These are phyloP conservation scores for Trichoplusia ni DNA, from an alignment of 1,140 invertebrate genomes.

Conservation along the genomic window DNA sequence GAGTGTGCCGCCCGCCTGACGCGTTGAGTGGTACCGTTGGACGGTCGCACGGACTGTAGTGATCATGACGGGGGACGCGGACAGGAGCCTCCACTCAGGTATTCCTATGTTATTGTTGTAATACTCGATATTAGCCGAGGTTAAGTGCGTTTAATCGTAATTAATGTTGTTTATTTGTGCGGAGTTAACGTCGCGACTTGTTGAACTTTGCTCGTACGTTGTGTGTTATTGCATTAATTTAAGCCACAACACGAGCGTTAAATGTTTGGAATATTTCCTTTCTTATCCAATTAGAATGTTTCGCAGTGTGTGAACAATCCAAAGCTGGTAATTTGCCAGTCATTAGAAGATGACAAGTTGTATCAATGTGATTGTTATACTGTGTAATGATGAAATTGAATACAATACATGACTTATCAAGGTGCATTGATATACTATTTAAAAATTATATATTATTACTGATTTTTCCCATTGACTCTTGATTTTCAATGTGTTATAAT, in stretches of 20 bases:
- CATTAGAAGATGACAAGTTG: background rate
- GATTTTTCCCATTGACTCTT: too few species aligned
- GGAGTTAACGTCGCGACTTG: slow-evolving; percentile 32
- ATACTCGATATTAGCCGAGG: slow-evolving; percentile 44
- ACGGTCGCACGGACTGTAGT: slow-evolving; percentile 46
- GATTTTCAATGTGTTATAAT: too few species aligned
- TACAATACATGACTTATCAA: slow-evolving; percentile 9
- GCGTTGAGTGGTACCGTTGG: slow-evolving; percentile 51
- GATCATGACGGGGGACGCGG: slow-evolving; percentile 36
- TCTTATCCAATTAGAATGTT: slow-evolving; percentile 7
- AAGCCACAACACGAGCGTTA: background rate
- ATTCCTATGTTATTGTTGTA: slow-evolving; percentile 69
- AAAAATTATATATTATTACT: too few species aligned
- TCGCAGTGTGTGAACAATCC: slow-evolving; percentile 11
- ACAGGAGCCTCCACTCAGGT: slow-evolving; percentile 68
- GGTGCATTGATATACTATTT: too few species aligned
- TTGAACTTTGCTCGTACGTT: slow-evolving; percentile 41
- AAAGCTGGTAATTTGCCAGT: slow-evolving; percentile 11
- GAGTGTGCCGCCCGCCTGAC: slow-evolving; percentile 55
- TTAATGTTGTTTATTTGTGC: slow-evolving; percentile 39
- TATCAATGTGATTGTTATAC: background rate
- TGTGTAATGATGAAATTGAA: background rate
- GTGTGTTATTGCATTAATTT: slow-evolving; percentile 10
- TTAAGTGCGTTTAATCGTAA: slow-evolving; percentile 40
- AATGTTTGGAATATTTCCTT: slow-evolving; percentile 12